phyloP scores from a whole-genome alignment of 2,888 invertebrate genomes.

The Drosophila subquinaria region DNA sequence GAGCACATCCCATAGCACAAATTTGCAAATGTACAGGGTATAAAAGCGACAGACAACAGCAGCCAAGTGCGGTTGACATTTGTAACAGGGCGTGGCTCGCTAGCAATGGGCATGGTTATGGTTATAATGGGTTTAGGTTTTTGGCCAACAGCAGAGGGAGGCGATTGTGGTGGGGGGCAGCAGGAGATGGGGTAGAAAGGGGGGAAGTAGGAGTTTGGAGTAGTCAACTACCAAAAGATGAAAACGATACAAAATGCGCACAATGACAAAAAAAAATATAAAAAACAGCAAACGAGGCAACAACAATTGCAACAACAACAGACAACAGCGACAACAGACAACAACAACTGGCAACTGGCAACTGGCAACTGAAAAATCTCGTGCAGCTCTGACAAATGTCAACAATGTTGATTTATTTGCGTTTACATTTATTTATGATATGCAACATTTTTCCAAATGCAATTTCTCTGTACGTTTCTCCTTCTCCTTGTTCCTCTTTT shows the following conservation, averaged over 20 bases:
- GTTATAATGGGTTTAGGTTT: slow-evolving; percentile 7
- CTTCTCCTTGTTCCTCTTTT: neutral
- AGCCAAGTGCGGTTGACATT: slow-evolving; percentile 52
- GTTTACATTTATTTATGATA: slow-evolving; percentile 80
- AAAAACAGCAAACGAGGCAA: slow-evolving; percentile 21
- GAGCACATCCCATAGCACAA: neutral
- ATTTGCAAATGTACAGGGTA: slow-evolving; percentile 25
- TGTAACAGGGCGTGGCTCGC: slow-evolving; percentile 48
- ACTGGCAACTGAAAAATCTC: slow-evolving; percentile 9
- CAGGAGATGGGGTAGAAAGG: too few relatives aligned
- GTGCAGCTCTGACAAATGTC: slow-evolving; percentile 71
- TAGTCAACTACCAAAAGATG: slow-evolving; percentile 36
- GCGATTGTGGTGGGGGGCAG: neutral
- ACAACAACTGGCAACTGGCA: neutral
- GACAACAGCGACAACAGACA: slow-evolving; percentile 7
- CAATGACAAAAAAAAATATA: neutral
- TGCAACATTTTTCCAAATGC: slow-evolving; percentile 79
- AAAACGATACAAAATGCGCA: slow-evolving; percentile 44
- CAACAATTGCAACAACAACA: slow-evolving; percentile 4
- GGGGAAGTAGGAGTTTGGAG: slow-evolving; percentile 4
- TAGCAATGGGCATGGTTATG: slow-evolving; percentile 26
- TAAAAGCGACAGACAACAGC: slow-evolving; percentile 28
- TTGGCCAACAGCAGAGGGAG: neutral
- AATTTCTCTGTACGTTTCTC: slow-evolving; percentile 60
- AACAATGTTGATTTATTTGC: slow-evolving; percentile 80